phyloP scores from a whole-genome alignment of 1,140 invertebrate species.

The Nephotettix cincticeps region DNA sequence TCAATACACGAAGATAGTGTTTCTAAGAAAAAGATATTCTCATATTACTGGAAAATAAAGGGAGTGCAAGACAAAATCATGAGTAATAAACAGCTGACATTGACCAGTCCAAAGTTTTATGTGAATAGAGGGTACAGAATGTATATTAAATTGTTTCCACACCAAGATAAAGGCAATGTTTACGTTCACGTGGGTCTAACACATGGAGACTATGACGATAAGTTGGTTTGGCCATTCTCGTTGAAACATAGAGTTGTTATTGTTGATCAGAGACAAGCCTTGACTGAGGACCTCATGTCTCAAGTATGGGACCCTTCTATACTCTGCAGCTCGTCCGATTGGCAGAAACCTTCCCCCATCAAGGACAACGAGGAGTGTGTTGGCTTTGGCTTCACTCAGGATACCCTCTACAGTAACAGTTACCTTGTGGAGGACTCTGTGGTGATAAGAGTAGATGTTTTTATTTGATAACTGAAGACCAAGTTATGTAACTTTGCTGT shows the following conservation, averaged over 20 bases:
- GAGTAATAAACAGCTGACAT: constrained; percentile 34
- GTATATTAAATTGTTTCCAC: constrained; percentile 47
- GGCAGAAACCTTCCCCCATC: constrained; percentile 42
- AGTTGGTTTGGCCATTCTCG: constrained; percentile 47
- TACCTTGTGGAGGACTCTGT: constrained; percentile 45
- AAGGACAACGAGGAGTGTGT: constrained; percentile 49
- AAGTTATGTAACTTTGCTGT: no score
- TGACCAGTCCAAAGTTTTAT: constrained; percentile 47
- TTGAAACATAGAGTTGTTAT: constrained; percentile 44
- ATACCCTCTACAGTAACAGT: constrained; percentile 41
- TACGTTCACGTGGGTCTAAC: constrained; percentile 48
- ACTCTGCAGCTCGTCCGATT: constrained; percentile 48
- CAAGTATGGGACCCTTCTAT: constrained; percentile 47
- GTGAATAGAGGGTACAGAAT: constrained; percentile 43
- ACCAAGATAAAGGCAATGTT: constrained; percentile 43
- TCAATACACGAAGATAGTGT: constrained; percentile 43
- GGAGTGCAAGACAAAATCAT: constrained; percentile 44
- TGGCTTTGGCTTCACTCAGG: constrained; percentile 48
- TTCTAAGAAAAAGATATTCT: constrained; percentile 43
- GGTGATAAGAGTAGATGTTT: constrained; percentile 44
- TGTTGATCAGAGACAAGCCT: constrained; percentile 42
- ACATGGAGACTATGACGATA: constrained; percentile 40
- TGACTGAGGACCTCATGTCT: constrained; percentile 43
- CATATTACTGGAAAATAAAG: constrained; percentile 47
- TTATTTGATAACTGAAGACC: no score